These are phyloP conservation scores for Lepidonotus clava DNA, from an alignment of 2,888 invertebrate species.

Conservation along the genomic window DNA sequence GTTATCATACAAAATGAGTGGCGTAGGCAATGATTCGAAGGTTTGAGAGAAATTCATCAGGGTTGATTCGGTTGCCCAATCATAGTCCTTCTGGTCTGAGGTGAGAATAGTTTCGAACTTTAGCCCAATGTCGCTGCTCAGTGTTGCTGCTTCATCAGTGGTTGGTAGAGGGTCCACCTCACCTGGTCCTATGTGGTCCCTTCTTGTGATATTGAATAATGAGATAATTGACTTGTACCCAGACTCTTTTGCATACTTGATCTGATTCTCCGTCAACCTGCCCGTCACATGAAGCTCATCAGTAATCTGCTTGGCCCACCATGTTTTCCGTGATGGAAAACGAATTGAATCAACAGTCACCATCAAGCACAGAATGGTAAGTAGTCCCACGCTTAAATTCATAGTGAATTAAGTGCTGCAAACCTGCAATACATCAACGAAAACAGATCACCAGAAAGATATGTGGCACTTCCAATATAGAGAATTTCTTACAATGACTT, in stretches of 20 bases:
- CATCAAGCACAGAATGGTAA: too few relatives aligned
- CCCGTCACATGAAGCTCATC: slow-evolving; percentile 73
- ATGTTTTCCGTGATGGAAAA: slow-evolving; percentile 66
- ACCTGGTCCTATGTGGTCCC: background rate
- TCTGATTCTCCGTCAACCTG: slow-evolving; percentile 70
- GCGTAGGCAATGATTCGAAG: slow-evolving; percentile 61
- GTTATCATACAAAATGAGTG: background rate
- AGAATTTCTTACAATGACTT: too few relatives aligned
- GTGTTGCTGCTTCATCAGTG: background rate
- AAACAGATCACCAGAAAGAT: too few relatives aligned
- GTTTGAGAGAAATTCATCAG: slow-evolving; percentile 57
- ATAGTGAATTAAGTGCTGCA: too few relatives aligned
- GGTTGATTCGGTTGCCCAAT: slow-evolving; percentile 43
- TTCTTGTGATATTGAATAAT: slow-evolving; percentile 62
- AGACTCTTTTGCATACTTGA: slow-evolving; percentile 74
- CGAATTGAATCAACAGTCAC: too few relatives aligned
- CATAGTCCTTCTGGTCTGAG: background rate
- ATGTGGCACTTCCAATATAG: too few relatives aligned
- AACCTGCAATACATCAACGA: too few relatives aligned
- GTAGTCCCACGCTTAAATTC: too few relatives aligned
- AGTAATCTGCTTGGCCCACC: slow-evolving; percentile 76
- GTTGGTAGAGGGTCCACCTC: background rate
- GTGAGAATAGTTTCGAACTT: background rate
- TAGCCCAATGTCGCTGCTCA: background rate
- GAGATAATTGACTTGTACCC: slow-evolving; percentile 74